Evolutionary conservation across 1,140 invertebrate genomes (phyloP).

Genomic region (Hycleus cichorii): DNA sequence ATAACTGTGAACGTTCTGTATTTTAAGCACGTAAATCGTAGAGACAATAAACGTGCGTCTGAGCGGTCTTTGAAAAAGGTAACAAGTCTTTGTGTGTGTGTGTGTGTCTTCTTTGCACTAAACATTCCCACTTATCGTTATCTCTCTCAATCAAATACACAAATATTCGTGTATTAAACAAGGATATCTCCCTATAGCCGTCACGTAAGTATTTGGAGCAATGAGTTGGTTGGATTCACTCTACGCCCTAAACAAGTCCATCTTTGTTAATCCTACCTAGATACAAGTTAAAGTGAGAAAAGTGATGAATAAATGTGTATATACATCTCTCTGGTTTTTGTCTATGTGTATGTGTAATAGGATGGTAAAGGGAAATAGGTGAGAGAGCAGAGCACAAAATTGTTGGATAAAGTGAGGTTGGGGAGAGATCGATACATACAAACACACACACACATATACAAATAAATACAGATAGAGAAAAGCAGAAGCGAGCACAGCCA

Average conservation of each 20-base stretch:
- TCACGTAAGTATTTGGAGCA: slow-evolving; percentile 19
- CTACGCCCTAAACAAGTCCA: background rate
- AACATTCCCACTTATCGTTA: slow-evolving; percentile 13
- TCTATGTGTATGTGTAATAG: too few species aligned
- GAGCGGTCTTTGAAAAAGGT: slow-evolving; percentile 26
- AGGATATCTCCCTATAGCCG: slow-evolving; percentile 13
- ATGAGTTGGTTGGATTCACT: slow-evolving; percentile 6
- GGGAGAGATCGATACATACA: slow-evolving; percentile 23
- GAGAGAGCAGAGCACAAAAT: background rate
- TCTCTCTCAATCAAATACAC: slow-evolving; percentile 15
- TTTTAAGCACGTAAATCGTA: slow-evolving; percentile 25
- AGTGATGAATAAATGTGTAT: background rate
- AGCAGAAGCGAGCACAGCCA: slow-evolving; percentile 28
- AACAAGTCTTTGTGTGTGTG: slow-evolving; percentile 18
- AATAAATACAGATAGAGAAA: slow-evolving; percentile 9
- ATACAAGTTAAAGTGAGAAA: slow-evolving; percentile 5
- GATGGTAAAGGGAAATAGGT: too few species aligned
- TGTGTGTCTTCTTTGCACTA: slow-evolving; percentile 20
- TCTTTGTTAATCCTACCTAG: background rate
- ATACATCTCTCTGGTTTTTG: too few species aligned
- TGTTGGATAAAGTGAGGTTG: background rate
- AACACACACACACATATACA: too few species aligned
- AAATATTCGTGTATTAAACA: slow-evolving; percentile 18
- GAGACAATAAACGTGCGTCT: slow-evolving; percentile 27
- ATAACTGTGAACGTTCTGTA: slow-evolving; percentile 21